Evolutionary conservation across 2,888 invertebrate species (phyloP).

Genomic region (Petrolisthes cinctipes): DNA sequence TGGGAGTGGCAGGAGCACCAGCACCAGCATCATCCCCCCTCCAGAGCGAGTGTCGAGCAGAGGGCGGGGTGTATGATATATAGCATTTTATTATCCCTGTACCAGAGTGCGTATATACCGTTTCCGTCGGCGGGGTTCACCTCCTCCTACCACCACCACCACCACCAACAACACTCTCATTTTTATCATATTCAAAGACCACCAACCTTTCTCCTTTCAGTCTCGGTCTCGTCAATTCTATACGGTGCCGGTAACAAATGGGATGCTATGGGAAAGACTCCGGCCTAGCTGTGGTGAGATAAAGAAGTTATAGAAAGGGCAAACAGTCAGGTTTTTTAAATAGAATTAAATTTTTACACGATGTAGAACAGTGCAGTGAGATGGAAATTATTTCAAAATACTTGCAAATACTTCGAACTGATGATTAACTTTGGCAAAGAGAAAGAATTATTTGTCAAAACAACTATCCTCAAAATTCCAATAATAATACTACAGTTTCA

Average conservation of each 20-base stretch:
- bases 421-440: no score
- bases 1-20: no score
- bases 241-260: neutral
- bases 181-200: conserved; percentile 21
- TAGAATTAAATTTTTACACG: no score
- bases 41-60: conserved; percentile 9
- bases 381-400: no score
- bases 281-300: no score
- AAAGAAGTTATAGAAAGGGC: no score
- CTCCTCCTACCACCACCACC: neutral
- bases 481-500: no score
- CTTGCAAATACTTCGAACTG: no score
- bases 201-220: neutral
- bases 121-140: neutral
- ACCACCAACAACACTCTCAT: neutral
- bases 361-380: no score
- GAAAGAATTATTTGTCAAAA: no score
- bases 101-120: neutral
- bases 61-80: conserved; percentile 29
- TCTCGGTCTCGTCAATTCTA: neutral
- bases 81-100: conserved; percentile 22
- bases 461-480: no score
- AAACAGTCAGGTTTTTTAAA: no score
- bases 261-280: neutral
- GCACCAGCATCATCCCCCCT: neutral